A percentile compares a stretch with the other conserved stretches of the same genome.
Evolutionary conservation across 2,888 invertebrate genomes (phyloP).

Genomic region (Tetragonula carbonaria): DNA sequence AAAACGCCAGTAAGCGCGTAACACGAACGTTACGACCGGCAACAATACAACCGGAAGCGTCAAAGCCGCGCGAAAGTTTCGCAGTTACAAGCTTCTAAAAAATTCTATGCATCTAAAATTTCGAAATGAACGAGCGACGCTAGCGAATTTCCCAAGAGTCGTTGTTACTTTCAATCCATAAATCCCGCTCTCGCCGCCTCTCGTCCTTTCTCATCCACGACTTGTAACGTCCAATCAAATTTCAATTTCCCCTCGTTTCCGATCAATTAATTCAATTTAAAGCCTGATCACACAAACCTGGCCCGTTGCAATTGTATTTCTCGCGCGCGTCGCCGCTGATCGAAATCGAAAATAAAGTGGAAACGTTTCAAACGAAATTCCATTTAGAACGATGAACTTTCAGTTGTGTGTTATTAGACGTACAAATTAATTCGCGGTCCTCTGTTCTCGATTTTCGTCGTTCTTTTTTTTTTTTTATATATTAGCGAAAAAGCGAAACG

Average conservation of each 20-base stretch:
- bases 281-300: not conserved
- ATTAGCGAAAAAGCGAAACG: too few species aligned
- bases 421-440: too few species aligned
- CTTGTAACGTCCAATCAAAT: conserved; percentile 22
- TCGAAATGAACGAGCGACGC: conserved; percentile 3
- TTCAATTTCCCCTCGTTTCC: conserved; percentile 10
- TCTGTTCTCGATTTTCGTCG: too few species aligned
- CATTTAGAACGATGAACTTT: not conserved
- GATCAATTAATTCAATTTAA: conserved; percentile 8
- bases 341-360: not conserved
- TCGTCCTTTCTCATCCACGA: not conserved
- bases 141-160: conserved; percentile 39
- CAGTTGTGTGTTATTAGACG: not conserved
- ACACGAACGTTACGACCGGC: not conserved
- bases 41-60: conserved; percentile 29
- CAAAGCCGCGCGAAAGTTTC: conserved; percentile 49
- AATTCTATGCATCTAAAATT: conserved; percentile 71
- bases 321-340: too few species aligned
- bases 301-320: not conserved
- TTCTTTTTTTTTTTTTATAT: too few species aligned
- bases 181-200: conserved; percentile 7
- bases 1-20: not conserved
- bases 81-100: conserved; percentile 61
- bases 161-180: conserved; percentile 39
- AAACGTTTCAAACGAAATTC: not conserved